Evolutionary conservation across 2,113 vertebrate species (phyloP).

Genomic region (Sylvicapra grimmia): DNA sequence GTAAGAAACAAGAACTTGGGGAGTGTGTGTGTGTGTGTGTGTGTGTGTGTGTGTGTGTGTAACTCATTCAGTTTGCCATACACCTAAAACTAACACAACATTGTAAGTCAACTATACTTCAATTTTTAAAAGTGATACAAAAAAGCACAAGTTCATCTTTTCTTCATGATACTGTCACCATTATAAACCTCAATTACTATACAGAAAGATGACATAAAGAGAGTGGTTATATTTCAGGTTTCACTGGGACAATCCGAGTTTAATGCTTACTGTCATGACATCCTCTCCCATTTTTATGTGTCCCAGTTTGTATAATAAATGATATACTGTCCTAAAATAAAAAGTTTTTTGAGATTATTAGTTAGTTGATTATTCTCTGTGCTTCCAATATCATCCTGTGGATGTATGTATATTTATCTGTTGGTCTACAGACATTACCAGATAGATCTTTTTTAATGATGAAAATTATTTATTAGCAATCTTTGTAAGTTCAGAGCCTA

Average conservation of each 20-base stretch:
- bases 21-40: not conserved
- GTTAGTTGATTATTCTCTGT: not conserved
- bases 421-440: not conserved
- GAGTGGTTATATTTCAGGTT: not conserved
- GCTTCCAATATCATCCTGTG: not conserved
- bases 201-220: not conserved
- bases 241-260: not conserved
- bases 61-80: not conserved
- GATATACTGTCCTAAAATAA: not conserved
- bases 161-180: not conserved
- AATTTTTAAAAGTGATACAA: not conserved
- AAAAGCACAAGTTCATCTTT: not conserved
- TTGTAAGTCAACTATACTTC: not conserved
- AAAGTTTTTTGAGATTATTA: not conserved
- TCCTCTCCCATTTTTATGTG: not conserved
- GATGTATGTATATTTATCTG: not conserved
- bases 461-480: not conserved
- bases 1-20: not conserved
- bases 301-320: not conserved
- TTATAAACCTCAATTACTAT: not conserved
- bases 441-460: not conserved
- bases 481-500: not conserved
- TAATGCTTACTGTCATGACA: not conserved
- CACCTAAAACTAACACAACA: not conserved
- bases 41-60: not conserved